Conservation (phyloP, 2,888 invertebrate genomes). For the Ophion ellenae region DNA sequence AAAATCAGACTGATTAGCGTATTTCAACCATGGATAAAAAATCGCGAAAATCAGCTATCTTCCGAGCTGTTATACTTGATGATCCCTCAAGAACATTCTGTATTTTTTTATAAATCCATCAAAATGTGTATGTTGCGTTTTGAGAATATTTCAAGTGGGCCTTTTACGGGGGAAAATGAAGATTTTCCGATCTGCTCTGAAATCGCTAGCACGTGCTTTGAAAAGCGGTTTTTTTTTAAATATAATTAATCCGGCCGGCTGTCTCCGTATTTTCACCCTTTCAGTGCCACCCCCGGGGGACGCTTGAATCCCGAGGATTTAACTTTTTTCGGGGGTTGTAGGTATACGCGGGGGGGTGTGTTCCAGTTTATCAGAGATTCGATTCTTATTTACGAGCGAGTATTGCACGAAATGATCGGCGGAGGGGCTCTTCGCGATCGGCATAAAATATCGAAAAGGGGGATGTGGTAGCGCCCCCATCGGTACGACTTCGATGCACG, state of each 20-base stretch:
- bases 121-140: neutral
- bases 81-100: too few relatives aligned
- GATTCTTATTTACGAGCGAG: constrained; percentile 71
- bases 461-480: constrained; percentile 25
- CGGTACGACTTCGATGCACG: constrained; percentile 49
- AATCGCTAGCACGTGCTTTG: constrained; percentile 17
- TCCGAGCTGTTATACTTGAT: too few relatives aligned
- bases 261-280: constrained; percentile 55
- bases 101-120: too few relatives aligned
- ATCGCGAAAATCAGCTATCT: too few relatives aligned
- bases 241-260: constrained; percentile 58
- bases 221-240: constrained; percentile 5
- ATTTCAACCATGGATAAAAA: too few relatives aligned
- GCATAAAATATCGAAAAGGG: constrained; percentile 53
- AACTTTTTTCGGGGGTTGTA: constrained; percentile 22
- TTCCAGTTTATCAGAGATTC: constrained; percentile 69
- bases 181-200: neutral
- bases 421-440: constrained; percentile 44
- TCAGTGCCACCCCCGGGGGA: constrained; percentile 57
- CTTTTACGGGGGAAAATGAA: neutral
- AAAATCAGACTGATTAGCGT: too few relatives aligned
- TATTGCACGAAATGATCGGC: constrained; percentile 62
- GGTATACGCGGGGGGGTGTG: constrained; percentile 60
- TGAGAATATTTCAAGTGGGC: neutral
- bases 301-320: constrained; percentile 36